A percentile compares a stretch with the other conserved stretches of the same genome.
These are phyloP conservation scores for Dryas iulia DNA, from an alignment of 1,140 invertebrate species.

Conservation along the genomic window DNA sequence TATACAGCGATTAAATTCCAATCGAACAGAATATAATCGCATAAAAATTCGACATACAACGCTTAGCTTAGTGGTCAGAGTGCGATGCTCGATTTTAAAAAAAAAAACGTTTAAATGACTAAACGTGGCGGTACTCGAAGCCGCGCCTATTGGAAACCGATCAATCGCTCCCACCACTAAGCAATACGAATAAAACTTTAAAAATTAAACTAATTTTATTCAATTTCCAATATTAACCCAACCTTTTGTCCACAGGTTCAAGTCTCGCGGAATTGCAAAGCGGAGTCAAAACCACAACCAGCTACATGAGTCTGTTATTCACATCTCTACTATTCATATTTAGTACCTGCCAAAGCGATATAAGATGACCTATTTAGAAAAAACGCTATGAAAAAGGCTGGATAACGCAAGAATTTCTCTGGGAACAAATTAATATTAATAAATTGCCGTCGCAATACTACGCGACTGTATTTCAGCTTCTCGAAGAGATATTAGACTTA, in stretches of 20 bases:
- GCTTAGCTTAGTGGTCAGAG: too few species aligned
- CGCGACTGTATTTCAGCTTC: conserved; percentile 14
- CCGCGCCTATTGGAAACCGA: too few species aligned
- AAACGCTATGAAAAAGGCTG: conserved; percentile 36
- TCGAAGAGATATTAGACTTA: conserved; percentile 22
- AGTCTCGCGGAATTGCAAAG: conserved; percentile 68
- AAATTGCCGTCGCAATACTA: conserved; percentile 26
- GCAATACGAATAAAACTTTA: too few species aligned
- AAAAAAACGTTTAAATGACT: too few species aligned
- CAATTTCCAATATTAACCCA: background rate
- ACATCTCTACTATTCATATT: conserved; percentile 50
- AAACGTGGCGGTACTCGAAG: too few species aligned
- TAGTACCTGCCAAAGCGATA: conserved; percentile 40
- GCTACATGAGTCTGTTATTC: conserved; percentile 56
- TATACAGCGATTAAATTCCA: too few species aligned
- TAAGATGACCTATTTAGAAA: conserved; percentile 68
- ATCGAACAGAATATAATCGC: too few species aligned
- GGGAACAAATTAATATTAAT: conserved; percentile 48
- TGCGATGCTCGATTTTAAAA: too few species aligned
- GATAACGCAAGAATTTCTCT: conserved; percentile 50
- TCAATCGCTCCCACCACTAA: too few species aligned
- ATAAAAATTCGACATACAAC: too few species aligned
- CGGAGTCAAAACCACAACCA: conserved; percentile 64
- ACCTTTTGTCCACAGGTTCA: conserved; percentile 49
- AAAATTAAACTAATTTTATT: too few species aligned